These are phyloP conservation scores for Temnothorax rugatulus DNA, from an alignment of 2,888 invertebrate genomes.

Conservation along the genomic window DNA sequence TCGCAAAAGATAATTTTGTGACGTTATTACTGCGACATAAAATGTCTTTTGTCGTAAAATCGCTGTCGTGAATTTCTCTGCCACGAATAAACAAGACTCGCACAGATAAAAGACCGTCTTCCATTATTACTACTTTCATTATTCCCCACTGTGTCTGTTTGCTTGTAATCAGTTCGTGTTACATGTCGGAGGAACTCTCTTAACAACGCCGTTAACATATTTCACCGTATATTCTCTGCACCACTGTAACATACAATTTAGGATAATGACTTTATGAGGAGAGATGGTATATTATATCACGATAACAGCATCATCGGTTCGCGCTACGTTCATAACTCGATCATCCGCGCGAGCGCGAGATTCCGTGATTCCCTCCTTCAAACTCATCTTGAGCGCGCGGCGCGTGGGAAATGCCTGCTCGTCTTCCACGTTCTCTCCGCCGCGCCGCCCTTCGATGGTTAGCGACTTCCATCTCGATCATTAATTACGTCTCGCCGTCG, in stretches of 20 bases:
- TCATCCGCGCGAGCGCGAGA: conserved; percentile 61
- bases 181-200: background rate
- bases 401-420: conserved; percentile 49
- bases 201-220: conserved; percentile 25
- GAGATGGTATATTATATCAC: conserved; percentile 63
- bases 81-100: background rate
- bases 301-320: conserved; percentile 69
- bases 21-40: conserved; percentile 10
- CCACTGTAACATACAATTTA: conserved; percentile 37
- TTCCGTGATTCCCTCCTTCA: conserved; percentile 19
- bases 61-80: background rate
- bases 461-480: conserved; percentile 71
- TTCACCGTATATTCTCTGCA: background rate
- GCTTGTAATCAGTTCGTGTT: conserved; percentile 8
- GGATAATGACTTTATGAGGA: conserved; percentile 56
- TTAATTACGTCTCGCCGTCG: conserved; percentile 74
- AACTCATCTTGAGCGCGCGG: conserved; percentile 47
- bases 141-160: background rate
- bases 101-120: background rate
- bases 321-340: conserved; percentile 71
- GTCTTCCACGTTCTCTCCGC: conserved; percentile 51
- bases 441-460: conserved; percentile 52
- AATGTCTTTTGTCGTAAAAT: background rate
- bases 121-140: conserved; percentile 13
- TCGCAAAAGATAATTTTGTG: background rate